Conservation (phyloP, 2,797 vertebrate genomes). For the Mico argentatus region DNA sequence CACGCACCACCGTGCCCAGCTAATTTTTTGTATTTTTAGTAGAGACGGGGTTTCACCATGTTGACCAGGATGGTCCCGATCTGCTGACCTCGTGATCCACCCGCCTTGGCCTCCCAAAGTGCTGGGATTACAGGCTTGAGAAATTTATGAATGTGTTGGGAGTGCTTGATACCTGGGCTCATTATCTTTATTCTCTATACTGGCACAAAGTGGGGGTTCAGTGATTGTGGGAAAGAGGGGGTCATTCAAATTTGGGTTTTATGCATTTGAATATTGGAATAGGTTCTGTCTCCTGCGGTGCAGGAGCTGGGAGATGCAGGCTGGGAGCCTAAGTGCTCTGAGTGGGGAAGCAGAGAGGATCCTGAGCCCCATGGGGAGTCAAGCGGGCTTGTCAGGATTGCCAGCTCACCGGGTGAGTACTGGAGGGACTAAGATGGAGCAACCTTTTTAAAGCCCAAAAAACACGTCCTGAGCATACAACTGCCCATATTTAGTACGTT, state of each 20-base stretch:
- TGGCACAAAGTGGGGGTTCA: not conserved
- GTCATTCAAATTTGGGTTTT: no score
- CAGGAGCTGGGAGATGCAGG: not conserved
- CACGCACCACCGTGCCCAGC: no score
- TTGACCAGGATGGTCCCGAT: no score
- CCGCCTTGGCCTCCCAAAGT: no score
- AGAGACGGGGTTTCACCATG: no score
- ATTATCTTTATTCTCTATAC: rapidly evolving
- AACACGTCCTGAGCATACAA: rapidly evolving
- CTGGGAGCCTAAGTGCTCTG: not conserved
- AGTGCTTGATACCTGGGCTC: rapidly evolving
- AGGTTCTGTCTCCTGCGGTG: not conserved
- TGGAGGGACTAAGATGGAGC: not conserved
- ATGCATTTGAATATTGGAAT: rapidly evolving
- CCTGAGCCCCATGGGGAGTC: rapidly evolving
- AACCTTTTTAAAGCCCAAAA: not conserved
- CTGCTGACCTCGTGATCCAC: no score
- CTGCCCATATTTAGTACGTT: rapidly evolving
- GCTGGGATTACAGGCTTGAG: no score
- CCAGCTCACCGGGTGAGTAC: rapidly evolving
- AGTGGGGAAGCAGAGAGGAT: not conserved
- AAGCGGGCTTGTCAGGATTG: not conserved
- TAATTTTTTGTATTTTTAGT: no score
- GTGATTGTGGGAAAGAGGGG: not conserved
- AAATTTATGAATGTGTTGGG: rapidly evolving